These are phyloP conservation scores for Drosophila mimetica DNA, from an alignment of 2,888 invertebrate species.

Conservation along the genomic window DNA sequence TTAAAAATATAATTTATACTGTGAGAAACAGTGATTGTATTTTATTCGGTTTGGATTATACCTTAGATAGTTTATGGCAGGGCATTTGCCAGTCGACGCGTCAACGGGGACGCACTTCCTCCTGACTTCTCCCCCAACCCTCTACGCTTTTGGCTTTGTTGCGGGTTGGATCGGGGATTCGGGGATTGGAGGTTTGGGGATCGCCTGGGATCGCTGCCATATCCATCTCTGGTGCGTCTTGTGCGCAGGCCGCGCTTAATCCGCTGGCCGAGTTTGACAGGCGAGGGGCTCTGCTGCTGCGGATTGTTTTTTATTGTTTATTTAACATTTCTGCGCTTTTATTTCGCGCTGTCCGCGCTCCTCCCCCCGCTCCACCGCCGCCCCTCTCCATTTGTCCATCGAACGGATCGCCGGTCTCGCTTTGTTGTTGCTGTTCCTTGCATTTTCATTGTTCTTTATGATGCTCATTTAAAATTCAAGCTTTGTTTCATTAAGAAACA, in stretches of 20 bases:
- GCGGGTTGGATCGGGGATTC: slow-evolving; percentile 13
- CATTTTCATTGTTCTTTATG: slow-evolving; percentile 81
- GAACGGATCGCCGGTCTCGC: slow-evolving; percentile 48
- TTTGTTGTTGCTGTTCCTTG: slow-evolving; percentile 60
- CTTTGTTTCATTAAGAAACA: slow-evolving; percentile 81
- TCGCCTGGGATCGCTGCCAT: slow-evolving; percentile 36
- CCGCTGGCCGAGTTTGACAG: slow-evolving; percentile 58
- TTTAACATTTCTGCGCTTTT: slow-evolving; percentile 71
- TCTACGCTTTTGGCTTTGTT: slow-evolving; percentile 33
- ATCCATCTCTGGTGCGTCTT: slow-evolving; percentile 32
- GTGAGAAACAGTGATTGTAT: too few relatives aligned
- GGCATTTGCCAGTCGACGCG: neutral
- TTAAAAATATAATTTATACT: too few relatives aligned
- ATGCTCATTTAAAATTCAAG: slow-evolving; percentile 83
- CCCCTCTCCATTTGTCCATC: slow-evolving; percentile 1
- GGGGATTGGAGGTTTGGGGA: slow-evolving; percentile 2
- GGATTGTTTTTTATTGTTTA: slow-evolving; percentile 67
- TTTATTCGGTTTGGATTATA: too few relatives aligned
- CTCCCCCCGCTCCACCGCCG: neutral
- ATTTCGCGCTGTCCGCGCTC: slow-evolving; percentile 47
- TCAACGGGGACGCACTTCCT: neutral
- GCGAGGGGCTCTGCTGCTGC: neutral
- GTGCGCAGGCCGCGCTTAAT: slow-evolving; percentile 25
- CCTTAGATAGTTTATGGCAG: neutral
- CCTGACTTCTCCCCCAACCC: slow-evolving; percentile 14